phyloP scores from a whole-genome alignment of 2,797 vertebrate genomes.

The Peromyscus aztecus region DNA sequence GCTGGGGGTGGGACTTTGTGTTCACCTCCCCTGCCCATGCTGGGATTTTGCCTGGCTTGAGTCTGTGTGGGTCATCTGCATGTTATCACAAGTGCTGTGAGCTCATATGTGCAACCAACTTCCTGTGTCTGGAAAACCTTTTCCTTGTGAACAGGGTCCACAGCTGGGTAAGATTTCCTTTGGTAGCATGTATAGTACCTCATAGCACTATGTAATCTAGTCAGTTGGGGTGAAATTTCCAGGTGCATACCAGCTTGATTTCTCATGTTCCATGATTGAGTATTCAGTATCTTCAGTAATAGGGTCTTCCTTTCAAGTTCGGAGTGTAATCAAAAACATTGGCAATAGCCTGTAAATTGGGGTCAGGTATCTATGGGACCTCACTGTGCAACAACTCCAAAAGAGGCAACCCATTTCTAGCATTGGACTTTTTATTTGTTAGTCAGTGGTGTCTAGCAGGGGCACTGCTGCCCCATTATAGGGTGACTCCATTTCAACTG shows the following conservation, averaged over 20 bases:
- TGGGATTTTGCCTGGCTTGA: too few species aligned
- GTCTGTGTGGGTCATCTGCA: too few species aligned
- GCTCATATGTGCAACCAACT: not conserved
- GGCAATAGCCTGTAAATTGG: not conserved
- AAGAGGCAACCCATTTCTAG: not conserved
- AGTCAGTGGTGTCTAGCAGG: not conserved
- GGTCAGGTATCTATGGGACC: not conserved
- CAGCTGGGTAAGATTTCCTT: not conserved
- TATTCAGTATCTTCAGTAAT: not conserved
- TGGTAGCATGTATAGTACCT: not conserved
- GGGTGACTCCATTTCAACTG: not conserved
- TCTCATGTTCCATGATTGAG: not conserved
- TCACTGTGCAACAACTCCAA: not conserved
- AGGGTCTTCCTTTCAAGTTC: not conserved
- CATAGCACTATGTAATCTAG: not conserved
- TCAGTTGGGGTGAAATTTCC: not conserved
- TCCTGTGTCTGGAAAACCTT: not conserved
- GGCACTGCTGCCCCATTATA: not conserved
- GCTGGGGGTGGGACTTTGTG: too few species aligned
- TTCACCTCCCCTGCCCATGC: too few species aligned
- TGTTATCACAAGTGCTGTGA: too few species aligned
- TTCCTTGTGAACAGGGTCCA: not conserved
- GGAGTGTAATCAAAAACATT: not conserved
- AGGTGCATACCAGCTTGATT: not conserved
- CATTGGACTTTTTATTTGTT: not conserved